Base-by-base conservation (phyloP, 2,113 vertebrate species). In the Limanda limanda region DNA sequence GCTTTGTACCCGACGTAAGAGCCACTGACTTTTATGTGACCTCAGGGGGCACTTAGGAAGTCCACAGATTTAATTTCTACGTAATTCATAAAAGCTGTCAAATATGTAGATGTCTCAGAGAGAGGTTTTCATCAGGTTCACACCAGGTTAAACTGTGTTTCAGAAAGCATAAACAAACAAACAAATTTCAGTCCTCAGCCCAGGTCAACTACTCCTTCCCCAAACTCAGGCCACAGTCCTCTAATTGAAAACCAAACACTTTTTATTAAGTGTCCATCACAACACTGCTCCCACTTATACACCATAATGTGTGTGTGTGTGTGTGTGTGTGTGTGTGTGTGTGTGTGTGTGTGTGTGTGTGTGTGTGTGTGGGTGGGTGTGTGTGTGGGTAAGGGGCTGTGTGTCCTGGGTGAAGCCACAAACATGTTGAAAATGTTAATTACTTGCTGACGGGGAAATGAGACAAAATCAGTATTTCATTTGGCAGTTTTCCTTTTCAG, bases 371-470 rank as follows among this genome's bases (percentile, higher is more conserved):
- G 47, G 62, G 63, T 52, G 25, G 23, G 52, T 59, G 14, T 48
- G 40, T 66, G 48, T 66, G 59, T 69, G 65, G 54, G n/a, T n/a
- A 12, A 12, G 54, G 18, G 9, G 56, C 18, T 52, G 48, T 57
- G 42, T 27, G 62, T 67, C 35, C 21, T 45, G 27, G 48, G 25
- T 48, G 56, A 84, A 82, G 60, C 86, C 85, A 69, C 78, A 89
- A 88, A 79, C 79, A 90, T 27, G 66, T 68, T 61, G 68, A 74
- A 69, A 85, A 88, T 87, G 73, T 84, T 81, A 89, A 89, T 91
- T 68, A 76, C 45, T 51, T 40, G 57, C 57, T 70, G 78, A 62
- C 0, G 56, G 62, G 66, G 25, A 68, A 71, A 63, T 48, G 9
- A 72, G 61, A 91, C 88, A 82, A 72, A 86, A 84, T 70, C 21